phyloP scores from a whole-genome alignment of 2,888 invertebrate species.

The Laspeyria flexula region DNA sequence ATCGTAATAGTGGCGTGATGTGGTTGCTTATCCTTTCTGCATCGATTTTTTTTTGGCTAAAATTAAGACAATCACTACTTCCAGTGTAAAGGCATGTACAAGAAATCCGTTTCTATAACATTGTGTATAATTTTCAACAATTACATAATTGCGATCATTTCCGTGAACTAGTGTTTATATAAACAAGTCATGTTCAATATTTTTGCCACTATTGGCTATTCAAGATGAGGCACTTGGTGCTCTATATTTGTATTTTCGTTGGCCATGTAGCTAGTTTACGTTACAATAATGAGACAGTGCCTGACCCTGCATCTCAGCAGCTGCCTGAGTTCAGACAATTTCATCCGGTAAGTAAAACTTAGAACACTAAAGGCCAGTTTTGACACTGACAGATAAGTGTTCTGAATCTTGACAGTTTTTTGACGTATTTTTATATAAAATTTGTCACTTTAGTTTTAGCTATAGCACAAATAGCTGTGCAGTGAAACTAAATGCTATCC shows the following conservation, averaged over 20 bases:
- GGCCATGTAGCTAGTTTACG: background rate
- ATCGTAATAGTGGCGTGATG: too few species aligned
- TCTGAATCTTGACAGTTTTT: too few species aligned
- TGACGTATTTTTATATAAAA: too few species aligned
- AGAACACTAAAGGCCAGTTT: background rate
- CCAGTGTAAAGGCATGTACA: too few species aligned
- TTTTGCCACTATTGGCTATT: background rate
- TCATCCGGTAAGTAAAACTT: slow-evolving; percentile 1
- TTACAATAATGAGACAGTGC: background rate
- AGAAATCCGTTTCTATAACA: too few species aligned
- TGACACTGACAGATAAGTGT: background rate
- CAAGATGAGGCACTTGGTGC: background rate
- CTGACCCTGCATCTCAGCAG: slow-evolving; percentile 3
- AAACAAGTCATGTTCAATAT: background rate
- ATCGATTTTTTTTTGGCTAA: too few species aligned
- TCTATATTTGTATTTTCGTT: background rate
- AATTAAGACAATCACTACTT: too few species aligned
- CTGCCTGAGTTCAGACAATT: background rate
- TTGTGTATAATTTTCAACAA: too few species aligned
- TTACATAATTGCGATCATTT: background rate
- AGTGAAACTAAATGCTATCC: too few species aligned
- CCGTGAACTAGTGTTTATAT: background rate
- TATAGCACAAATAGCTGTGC: too few species aligned
- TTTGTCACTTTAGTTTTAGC: too few species aligned
- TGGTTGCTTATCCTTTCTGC: too few species aligned